Conservation (phyloP, 2,888 invertebrate species). For the Saturnia japonica region DNA sequence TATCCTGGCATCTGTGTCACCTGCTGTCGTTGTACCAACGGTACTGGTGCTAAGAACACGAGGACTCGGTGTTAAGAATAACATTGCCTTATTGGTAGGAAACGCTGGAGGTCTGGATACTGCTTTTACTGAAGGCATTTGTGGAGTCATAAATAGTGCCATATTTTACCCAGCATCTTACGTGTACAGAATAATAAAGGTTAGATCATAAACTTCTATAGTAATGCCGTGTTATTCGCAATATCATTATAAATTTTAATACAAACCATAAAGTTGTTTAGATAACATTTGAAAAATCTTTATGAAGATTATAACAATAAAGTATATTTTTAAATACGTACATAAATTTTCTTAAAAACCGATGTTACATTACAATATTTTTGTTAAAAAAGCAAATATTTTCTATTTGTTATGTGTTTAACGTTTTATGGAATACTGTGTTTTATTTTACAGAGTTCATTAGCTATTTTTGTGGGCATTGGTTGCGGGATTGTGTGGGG, state of each 20-base stretch:
- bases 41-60: slow-evolving; percentile 88
- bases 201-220: slow-evolving; percentile 33
- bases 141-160: slow-evolving; percentile 93
- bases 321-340: too few species aligned
- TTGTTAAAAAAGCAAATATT: background rate
- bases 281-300: too few species aligned
- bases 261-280: too few species aligned
- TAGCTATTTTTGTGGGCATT: slow-evolving; percentile 69
- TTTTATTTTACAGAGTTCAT: slow-evolving; percentile 54
- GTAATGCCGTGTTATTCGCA: background rate
- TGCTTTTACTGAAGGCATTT: slow-evolving; percentile 95
- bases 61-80: slow-evolving; percentile 94
- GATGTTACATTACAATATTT: background rate
- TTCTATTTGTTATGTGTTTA: background rate
- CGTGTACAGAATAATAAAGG: slow-evolving; percentile 77
- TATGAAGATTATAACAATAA: too few species aligned
- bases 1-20: slow-evolving; percentile 95
- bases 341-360: background rate
- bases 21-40: slow-evolving; percentile 97
- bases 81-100: slow-evolving; percentile 95
- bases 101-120: slow-evolving; percentile 98
- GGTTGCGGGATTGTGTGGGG: slow-evolving; percentile 69
- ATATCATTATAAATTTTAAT: too few species aligned
- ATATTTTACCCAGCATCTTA: slow-evolving; percentile 89
- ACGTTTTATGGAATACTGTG: background rate